Percentiles rank a stretch among this genome's conserved stretches.
phyloP scores from a whole-genome alignment of 1,140 invertebrate genomes.

The Apis mellifera region Amel_HAv3.1 CM009933.2:8401501-8402000 shows the following conservation, averaged over 20 bases:
- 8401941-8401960: neutral
- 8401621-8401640: neutral
- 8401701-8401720: neutral
- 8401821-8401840: conserved; percentile 60
- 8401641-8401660: neutral
- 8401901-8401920: conserved; percentile 47
- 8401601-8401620: neutral
- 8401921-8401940: conserved; percentile 8
- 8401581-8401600: neutral
- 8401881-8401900: conserved; percentile 12
- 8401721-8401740: conserved; percentile 36
- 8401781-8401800: conserved; percentile 70
- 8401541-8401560: neutral
- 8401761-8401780: conserved; percentile 61
- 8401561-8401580: neutral
- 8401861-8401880: conserved; percentile 58
- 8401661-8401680: neutral
- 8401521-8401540: neutral
- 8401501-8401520: neutral
- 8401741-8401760: conserved; percentile 23
- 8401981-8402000: neutral
- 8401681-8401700: neutral
- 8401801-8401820: conserved; percentile 62
- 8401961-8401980: neutral
- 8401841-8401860: conserved; percentile 68